These are phyloP conservation scores for Parotocinclus haroldoi DNA, from an alignment of 2,797 vertebrate species.

Conservation along the genomic window DNA sequence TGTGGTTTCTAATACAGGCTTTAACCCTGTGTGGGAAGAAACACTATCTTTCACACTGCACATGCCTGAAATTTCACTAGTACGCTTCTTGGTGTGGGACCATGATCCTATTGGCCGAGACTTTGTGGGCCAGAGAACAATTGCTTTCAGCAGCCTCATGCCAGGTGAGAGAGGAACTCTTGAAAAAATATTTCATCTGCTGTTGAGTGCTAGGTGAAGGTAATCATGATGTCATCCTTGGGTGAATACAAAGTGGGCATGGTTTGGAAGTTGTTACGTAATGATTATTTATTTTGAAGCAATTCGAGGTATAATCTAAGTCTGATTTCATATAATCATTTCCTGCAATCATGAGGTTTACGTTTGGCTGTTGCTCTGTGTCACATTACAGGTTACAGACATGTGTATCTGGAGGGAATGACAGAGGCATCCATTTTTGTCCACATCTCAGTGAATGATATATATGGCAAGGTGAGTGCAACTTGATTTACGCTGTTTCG, in stretches of 20 bases:
- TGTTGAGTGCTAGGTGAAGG: no score
- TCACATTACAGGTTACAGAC: slow-evolving; percentile 84
- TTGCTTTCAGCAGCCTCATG: slow-evolving; percentile 93
- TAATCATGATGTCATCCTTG: no score
- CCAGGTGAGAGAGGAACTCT: slow-evolving; percentile 70
- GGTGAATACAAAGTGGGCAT: no score
- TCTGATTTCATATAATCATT: no score
- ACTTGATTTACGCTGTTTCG: no score
- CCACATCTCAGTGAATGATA: slow-evolving; percentile 93
- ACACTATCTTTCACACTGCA: slow-evolving; percentile 93
- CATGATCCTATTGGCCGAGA: slow-evolving; percentile 96
- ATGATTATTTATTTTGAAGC: no score
- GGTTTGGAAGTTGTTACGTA: no score
- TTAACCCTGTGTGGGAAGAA: slow-evolving; percentile 99
- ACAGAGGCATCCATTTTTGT: slow-evolving; percentile 97
- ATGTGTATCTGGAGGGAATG: slow-evolving; percentile 93
- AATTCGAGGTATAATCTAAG: no score
- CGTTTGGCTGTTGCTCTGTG: slow-evolving; percentile 3
- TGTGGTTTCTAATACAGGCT: slow-evolving; percentile 69
- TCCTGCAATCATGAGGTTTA: background rate
- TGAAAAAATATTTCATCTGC: no score
- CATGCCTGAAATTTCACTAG: slow-evolving; percentile 91
- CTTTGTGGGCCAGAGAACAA: slow-evolving; percentile 94
- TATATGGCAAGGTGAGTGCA: slow-evolving; percentile 87
- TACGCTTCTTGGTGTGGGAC: slow-evolving; percentile 97